Evolutionary conservation across 1,140 invertebrate species (phyloP).

Genomic region (Sminthurides bifidus): DNA sequence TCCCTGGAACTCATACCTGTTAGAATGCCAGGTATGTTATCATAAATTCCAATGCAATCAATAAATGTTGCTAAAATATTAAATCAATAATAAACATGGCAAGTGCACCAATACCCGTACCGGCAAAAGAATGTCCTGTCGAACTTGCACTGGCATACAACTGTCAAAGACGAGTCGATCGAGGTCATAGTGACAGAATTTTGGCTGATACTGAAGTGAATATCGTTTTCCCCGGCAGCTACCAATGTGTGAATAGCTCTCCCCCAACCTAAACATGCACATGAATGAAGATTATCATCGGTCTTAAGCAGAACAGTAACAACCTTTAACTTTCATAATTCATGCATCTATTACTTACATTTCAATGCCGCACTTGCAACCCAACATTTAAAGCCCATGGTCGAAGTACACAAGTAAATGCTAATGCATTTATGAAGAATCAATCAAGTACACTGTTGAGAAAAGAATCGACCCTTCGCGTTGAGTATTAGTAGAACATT

Average conservation of each 20-base stretch:
- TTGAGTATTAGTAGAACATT: too few relatives aligned
- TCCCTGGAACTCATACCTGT: neutral
- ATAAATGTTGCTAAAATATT: neutral
- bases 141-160: conserved; percentile 4
- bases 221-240: conserved; percentile 6
- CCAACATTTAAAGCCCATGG: conserved; percentile 1
- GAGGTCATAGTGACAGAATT: conserved; percentile 5
- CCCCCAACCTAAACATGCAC: conserved; percentile 18
- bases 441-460: too few relatives aligned
- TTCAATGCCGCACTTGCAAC: neutral
- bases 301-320: too few relatives aligned
- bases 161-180: conserved; percentile 7
- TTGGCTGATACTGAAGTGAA: conserved; percentile 14
- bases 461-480: too few relatives aligned
- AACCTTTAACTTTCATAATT: too few relatives aligned
- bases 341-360: too few relatives aligned
- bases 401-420: too few relatives aligned
- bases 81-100: neutral
- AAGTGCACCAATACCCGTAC: neutral
- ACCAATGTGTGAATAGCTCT: conserved; percentile 12
- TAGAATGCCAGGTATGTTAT: neutral
- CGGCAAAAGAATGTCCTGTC: conserved; percentile 15
- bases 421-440: too few relatives aligned
- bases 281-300: too few relatives aligned
- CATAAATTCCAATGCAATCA: neutral